Percentiles rank a stretch among this genome's conserved stretches.
Evolutionary conservation across 2,113 vertebrate genomes (phyloP).

Genomic region (Microtus pennsylvanicus): DNA sequence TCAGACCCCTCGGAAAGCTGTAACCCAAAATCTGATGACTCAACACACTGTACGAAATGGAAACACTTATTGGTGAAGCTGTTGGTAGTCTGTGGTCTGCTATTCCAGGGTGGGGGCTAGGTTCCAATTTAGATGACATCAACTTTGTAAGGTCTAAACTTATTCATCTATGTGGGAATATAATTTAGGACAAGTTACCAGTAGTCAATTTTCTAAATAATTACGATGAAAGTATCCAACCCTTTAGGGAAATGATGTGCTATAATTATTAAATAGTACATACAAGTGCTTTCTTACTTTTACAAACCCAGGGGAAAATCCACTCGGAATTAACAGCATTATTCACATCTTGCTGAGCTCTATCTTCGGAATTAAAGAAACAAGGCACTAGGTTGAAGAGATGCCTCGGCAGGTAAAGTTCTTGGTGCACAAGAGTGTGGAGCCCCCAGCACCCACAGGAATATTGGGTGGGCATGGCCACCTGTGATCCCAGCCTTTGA

Average conservation of each 20-base stretch:
- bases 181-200: conserved; percentile 54
- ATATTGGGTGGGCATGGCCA: background rate
- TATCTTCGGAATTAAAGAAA: background rate
- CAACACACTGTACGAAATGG: background rate
- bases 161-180: conserved; percentile 57
- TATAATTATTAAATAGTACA: conserved; percentile 54
- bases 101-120: background rate
- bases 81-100: background rate
- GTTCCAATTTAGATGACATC: conserved; percentile 52
- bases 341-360: background rate
- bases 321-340: background rate
- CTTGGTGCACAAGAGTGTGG: no score
- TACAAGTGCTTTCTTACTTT: conserved; percentile 21
- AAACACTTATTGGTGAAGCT: conserved; percentile 44
- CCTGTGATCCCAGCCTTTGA: no score
- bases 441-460: no score
- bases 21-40: conserved; percentile 33
- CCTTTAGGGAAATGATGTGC: conserved; percentile 28
- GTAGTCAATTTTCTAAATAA: conserved; percentile 68
- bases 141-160: conserved; percentile 42
- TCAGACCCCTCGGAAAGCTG: conserved; percentile 8
- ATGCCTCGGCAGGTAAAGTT: background rate
- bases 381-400: background rate
- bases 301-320: background rate
- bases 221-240: conserved; percentile 28